Conservation (phyloP, 2,113 vertebrate species). For the Dascyllus trimaculatus region DNA sequence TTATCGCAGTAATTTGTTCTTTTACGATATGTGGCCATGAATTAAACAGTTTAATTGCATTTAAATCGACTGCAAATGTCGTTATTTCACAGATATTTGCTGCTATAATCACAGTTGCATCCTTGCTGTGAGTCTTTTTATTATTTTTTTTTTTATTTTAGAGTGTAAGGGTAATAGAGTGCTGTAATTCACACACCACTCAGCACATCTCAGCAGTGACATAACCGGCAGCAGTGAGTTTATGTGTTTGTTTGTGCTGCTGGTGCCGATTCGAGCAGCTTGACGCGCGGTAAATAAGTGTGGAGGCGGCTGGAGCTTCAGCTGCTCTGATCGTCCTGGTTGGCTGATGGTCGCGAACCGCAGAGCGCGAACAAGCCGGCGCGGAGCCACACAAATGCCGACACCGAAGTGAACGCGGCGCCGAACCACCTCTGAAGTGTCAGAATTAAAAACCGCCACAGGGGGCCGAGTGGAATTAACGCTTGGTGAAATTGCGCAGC, state of each 20-base stretch:
- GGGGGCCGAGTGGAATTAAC: neutral
- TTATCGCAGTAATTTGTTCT: no score
- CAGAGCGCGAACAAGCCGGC: neutral
- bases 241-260: neutral
- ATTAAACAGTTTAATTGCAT: no score
- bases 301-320: neutral
- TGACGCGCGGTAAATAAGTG: neutral
- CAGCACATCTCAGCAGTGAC: no score
- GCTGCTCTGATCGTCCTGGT: neutral
- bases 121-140: no score
- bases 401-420: neutral
- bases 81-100: no score
- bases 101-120: no score
- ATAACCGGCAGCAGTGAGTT: neutral
- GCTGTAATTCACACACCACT: no score
- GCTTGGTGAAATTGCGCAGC: neutral
- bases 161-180: no score
- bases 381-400: neutral
- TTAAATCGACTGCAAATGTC: no score
- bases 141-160: no score
- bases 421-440: neutral
- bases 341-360: neutral
- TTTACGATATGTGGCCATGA: no score
- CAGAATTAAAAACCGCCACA: slow-evolving; percentile 10
- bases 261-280: neutral